phyloP scores from a whole-genome alignment of 2,888 invertebrate genomes.

The Chaetogeoica ovagalla region DNA sequence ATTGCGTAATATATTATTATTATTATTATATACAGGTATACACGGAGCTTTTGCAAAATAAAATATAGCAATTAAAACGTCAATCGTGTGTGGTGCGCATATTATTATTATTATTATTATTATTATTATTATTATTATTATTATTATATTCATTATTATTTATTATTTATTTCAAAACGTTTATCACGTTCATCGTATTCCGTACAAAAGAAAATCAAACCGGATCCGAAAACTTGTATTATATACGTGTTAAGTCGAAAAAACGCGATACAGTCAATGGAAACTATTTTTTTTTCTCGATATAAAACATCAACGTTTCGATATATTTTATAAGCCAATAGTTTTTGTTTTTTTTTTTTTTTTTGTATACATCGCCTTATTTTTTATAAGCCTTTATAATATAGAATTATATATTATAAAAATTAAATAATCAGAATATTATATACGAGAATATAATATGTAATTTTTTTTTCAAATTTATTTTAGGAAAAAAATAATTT shows the following conservation, averaged over 20 bases:
- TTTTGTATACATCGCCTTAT: not conserved
- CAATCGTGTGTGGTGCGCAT: not conserved
- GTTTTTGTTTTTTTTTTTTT: conserved; percentile 17
- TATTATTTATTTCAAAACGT: conserved; percentile 5
- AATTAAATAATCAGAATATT: too few species aligned
- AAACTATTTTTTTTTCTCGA: conserved; percentile 10
- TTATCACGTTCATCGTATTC: not conserved
- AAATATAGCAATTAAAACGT: conserved; percentile 22
- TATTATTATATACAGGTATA: too few species aligned
- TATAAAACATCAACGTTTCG: conserved; percentile 7
- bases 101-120: not conserved
- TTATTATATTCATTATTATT: too few species aligned
- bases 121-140: too few species aligned
- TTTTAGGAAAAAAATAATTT: too few species aligned
- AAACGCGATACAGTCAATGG: not conserved
- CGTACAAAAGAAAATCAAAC: not conserved
- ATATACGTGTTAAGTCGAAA: not conserved
- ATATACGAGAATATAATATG: too few species aligned
- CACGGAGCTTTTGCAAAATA: not conserved
- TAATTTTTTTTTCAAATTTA: too few species aligned
- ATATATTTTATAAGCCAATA: not conserved
- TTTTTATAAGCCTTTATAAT: too few species aligned
- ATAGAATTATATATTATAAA: too few species aligned
- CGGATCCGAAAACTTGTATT: not conserved
- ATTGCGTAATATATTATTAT: conserved; percentile 3